Base-by-base conservation (phyloP, 2,888 invertebrate species). In the Tipula unca region DNA sequence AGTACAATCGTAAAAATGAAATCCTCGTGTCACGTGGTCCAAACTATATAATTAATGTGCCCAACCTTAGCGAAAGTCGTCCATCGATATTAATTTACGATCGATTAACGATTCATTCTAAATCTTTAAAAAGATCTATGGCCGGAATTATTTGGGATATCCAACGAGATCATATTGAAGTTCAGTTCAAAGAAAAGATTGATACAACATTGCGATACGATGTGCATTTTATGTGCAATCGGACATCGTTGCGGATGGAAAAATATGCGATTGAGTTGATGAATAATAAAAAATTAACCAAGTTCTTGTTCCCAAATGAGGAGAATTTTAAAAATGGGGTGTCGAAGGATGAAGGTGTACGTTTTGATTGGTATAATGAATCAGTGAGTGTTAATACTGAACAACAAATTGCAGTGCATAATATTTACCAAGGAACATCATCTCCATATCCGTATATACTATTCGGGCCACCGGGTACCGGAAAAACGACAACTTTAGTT, bases 401-500 rank as follows among this genome's bases (percentile, higher is more conserved):
- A 87, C 95, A 96, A 88, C 91, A 91, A 87, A 91, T 91, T 85
- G 95, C 95, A 0, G 94, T 97, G 0, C 89, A 91, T 85, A 94
- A 95, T 88, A 95, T 96, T 85, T 88, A 95, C 5, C 91, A 92
- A 20, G 93, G 93, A 8, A 92, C 94, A 0, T 92, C 93, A 0
- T 91, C 93, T 4, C 92, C 93, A 0, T 93, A 93, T 0, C 97
- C 98, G 0, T 97, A 96, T 88, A 93, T 97, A 42, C 92, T 98
- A 82, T 97, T 95, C 90, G 97, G 97, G 1, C 97, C 97, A 54
- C 97, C 97, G 92, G 87, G 93, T 91, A 95, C 95, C 1, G 95
- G 95, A 0, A 95, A 95, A 90, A 95, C 95, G 0, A 92, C 94
- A 0, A 95, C 95, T 0, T 88, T 95, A 6, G 94, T 95, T 1